Evolutionary conservation across 2,797 vertebrate genomes (phyloP).

Genomic region (Balearica regulorum): DNA sequence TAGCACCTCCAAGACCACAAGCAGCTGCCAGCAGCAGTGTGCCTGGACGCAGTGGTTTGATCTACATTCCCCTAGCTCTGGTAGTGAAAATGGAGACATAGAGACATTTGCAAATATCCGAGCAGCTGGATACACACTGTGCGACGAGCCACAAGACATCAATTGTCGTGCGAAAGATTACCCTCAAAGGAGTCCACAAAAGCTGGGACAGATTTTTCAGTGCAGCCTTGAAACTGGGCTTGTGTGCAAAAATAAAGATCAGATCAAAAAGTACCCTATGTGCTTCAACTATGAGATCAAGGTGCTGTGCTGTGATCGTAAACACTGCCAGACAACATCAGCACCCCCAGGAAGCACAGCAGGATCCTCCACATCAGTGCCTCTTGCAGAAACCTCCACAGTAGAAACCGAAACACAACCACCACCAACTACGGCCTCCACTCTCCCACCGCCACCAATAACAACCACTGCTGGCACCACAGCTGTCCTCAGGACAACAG

Average conservation of each 20-base stretch:
- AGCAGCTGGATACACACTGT: neutral
- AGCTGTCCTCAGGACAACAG: accelerated
- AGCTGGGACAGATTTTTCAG: neutral
- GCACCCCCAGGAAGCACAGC: accelerated
- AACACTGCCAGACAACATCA: neutral
- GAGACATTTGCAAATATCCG: neutral
- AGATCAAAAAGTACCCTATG: neutral
- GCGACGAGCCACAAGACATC: neutral
- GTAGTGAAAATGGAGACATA: neutral
- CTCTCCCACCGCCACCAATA: accelerated
- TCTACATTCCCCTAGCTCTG: neutral
- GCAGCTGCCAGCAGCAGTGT: neutral
- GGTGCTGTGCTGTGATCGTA: neutral
- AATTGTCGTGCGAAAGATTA: conserved; percentile 21
- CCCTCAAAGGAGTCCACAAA: accelerated
- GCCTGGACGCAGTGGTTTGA: conserved; percentile 27
- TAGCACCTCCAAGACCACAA: neutral
- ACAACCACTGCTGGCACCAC: accelerated
- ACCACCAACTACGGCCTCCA: accelerated
- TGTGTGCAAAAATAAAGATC: conserved; percentile 6
- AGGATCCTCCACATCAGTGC: accelerated
- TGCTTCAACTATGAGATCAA: neutral
- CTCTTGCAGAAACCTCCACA: accelerated
- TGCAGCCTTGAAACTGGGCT: conserved; percentile 13
- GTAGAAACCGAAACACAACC: accelerated